phyloP scores from a whole-genome alignment of 30 jellyfish, hydroid and myxozoan species.

The Chrysaora quinquecirrha region DNA sequence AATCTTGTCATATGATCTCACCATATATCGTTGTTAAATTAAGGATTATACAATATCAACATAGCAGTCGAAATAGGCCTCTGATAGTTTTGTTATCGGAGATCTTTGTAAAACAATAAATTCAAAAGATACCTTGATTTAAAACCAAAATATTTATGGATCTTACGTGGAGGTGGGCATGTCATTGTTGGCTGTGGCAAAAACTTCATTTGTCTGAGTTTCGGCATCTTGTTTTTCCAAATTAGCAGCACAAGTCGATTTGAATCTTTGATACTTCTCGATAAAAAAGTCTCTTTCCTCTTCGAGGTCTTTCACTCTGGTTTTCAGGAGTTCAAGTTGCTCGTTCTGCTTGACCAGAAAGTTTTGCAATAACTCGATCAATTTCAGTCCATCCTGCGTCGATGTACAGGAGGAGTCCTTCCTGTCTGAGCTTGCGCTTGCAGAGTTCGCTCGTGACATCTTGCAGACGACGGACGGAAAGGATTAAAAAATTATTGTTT shows the following conservation, averaged over 20 bases:
- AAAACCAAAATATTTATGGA: too few species aligned
- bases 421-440: slow-evolving; percentile 75
- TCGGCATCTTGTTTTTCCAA: neutral
- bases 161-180: neutral
- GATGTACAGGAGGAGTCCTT: slow-evolving; percentile 64
- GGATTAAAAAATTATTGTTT: neutral
- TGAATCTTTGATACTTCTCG: slow-evolving; percentile 6
- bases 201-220: neutral
- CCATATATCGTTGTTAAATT: too few species aligned
- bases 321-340: slow-evolving; percentile 57
- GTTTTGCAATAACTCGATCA: slow-evolving; percentile 74
- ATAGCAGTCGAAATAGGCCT: too few species aligned
- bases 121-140: too few species aligned
- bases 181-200: neutral
- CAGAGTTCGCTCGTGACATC: slow-evolving; percentile 45
- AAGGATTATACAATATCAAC: too few species aligned
- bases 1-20: too few species aligned
- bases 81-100: too few species aligned
- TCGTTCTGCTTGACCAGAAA: slow-evolving; percentile 71
- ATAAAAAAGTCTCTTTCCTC: slow-evolving; percentile 53
- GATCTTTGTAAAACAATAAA: too few species aligned
- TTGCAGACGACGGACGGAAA: neutral
- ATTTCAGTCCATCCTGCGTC: slow-evolving; percentile 81
- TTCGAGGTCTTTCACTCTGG: slow-evolving; percentile 28
- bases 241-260: slow-evolving; percentile 1